phyloP scores from a whole-genome alignment of 2,797 vertebrate species.

The Crenuchus spilurus region DNA sequence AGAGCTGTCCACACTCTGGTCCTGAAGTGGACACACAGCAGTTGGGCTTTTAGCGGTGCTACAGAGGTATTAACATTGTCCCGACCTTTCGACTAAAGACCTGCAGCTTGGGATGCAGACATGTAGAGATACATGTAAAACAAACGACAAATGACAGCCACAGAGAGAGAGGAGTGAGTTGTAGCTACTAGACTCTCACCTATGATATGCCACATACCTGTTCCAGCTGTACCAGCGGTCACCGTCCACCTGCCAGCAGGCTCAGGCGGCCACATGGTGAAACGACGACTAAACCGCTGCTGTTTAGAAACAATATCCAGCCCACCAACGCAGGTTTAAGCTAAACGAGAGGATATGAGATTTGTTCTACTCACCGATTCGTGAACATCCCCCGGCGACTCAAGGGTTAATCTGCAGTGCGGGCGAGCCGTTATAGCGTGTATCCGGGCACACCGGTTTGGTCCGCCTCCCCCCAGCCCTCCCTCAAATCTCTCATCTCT shows the following conservation, averaged over 20 bases:
- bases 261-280: background rate
- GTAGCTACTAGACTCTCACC: background rate
- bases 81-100: background rate
- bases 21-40: slow-evolving; percentile 29
- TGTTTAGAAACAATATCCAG: background rate
- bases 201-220: slow-evolving; percentile 43
- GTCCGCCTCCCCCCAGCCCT: slow-evolving; percentile 70
- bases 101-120: background rate
- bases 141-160: background rate
- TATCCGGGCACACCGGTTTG: slow-evolving; percentile 81
- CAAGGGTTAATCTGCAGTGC: slow-evolving; percentile 86
- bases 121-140: background rate
- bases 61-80: background rate
- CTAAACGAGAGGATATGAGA: slow-evolving; percentile 36
- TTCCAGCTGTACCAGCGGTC: slow-evolving; percentile 15
- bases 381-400: slow-evolving; percentile 62
- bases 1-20: slow-evolving; percentile 47
- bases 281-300: background rate
- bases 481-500: slow-evolving; percentile 47
- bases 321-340: background rate
- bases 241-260: background rate
- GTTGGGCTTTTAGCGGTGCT: background rate
- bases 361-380: slow-evolving; percentile 69
- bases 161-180: background rate
- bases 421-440: slow-evolving; percentile 79